These are phyloP conservation scores for Bacillus rossius DNA, from an alignment of 1,140 invertebrate species.

Conservation along the genomic window DNA sequence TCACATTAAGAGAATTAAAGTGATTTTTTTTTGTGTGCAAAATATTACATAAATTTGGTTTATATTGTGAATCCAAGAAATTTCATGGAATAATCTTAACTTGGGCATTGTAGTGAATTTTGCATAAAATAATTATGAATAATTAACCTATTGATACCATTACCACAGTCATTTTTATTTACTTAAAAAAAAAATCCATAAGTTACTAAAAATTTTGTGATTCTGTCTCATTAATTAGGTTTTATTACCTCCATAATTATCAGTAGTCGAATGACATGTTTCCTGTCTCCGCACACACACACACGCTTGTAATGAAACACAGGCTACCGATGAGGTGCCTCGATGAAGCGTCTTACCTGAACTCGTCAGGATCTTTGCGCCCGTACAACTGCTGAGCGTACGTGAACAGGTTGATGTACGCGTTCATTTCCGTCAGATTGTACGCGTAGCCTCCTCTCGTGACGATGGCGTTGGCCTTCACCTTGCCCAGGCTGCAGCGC, in stretches of 20 bases:
- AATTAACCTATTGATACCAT: too few species aligned
- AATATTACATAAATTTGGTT: too few species aligned
- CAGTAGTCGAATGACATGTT: not conserved
- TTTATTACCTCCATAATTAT: not conserved
- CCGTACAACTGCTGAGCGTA: constrained; percentile 91
- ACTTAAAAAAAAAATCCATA: too few species aligned
- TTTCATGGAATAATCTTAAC: too few species aligned
- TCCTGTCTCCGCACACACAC: not conserved
- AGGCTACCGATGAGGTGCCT: not conserved
- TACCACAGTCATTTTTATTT: too few species aligned
- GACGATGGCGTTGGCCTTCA: constrained; percentile 88
- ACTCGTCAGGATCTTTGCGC: constrained; percentile 74
- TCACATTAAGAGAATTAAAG: too few species aligned
- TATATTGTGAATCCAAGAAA: too few species aligned
- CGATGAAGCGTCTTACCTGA: constrained; percentile 49
- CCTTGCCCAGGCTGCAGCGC: constrained; percentile 84
- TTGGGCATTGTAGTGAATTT: too few species aligned
- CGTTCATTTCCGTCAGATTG: constrained; percentile 75
- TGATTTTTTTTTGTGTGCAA: too few species aligned
- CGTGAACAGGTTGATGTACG: constrained; percentile 80
- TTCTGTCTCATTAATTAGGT: too few species aligned
- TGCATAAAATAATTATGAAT: too few species aligned
- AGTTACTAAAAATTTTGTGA: too few species aligned
- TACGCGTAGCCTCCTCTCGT: constrained; percentile 66
- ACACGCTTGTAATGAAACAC: not conserved